phyloP scores from a whole-genome alignment of 2,888 invertebrate genomes.

The Cylloceria caligata region DNA sequence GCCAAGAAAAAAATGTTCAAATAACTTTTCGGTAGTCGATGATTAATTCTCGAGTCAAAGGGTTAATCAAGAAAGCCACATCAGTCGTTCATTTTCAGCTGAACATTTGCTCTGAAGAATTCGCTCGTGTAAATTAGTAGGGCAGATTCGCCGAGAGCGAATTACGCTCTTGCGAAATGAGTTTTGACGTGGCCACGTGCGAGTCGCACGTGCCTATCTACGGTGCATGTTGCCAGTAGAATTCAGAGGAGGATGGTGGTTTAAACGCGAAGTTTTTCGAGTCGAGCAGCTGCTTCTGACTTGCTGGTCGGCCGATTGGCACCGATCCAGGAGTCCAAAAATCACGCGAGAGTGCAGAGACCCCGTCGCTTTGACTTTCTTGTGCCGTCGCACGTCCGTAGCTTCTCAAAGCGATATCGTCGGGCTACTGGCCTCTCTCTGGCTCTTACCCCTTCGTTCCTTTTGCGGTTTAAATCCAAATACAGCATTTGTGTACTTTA shows the following conservation, averaged over 20 bases:
- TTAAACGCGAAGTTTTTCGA: conserved; percentile 46
- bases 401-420: conserved; percentile 63
- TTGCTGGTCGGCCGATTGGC: conserved; percentile 74
- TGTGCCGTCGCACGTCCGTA: conserved; percentile 12
- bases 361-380: conserved; percentile 20
- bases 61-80: conserved; percentile 27
- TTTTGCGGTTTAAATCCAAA: conserved; percentile 64
- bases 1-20: not conserved
- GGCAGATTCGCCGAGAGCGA: not conserved
- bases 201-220: conserved; percentile 28
- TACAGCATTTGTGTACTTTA: conserved; percentile 80
- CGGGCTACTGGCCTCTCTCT: conserved; percentile 47
- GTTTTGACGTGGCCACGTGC: conserved; percentile 23
- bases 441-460: not conserved
- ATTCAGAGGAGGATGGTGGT: conserved; percentile 11
- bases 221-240: conserved; percentile 2
- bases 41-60: conserved; percentile 8
- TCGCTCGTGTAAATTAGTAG: not conserved
- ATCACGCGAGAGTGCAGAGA: conserved; percentile 61
- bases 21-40: not conserved
- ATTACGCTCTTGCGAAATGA: conserved; percentile 1
- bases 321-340: conserved; percentile 77
- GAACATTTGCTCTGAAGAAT: not conserved
- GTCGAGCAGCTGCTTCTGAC: conserved; percentile 62
- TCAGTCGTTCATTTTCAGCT: not conserved